Base-by-base conservation (phyloP, 2,888 invertebrate species). In the Caenorhabditis angaria region DNA sequence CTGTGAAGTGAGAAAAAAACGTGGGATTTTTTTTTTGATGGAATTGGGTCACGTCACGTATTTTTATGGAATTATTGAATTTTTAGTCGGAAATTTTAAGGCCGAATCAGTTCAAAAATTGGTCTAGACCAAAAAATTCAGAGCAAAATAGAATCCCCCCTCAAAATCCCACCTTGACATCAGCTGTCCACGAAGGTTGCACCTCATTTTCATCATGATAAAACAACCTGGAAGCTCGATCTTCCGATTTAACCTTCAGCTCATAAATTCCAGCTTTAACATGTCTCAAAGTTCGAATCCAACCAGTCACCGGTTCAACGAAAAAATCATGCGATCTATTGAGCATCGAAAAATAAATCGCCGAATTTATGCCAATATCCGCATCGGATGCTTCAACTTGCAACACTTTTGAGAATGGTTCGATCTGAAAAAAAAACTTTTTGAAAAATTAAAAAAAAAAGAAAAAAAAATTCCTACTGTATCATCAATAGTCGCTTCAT, bases 361-460 rank as follows among this genome's bases (percentile, higher is more conserved):
- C 95, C 0, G 96, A 95, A 88, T 97, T 97, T 83, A 94, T 91
- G 2, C 97, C 97, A 41, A 94, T 90, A 88, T 99, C 97, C 3
- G 97, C 96, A 89, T 99, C 97, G 86, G 94, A 95, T 0, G 97
- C 97, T 41, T 92, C 88, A 14, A 91, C 89, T 73, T 86, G 86
- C 5, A 88, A 78, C 27, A 85, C 66, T 27, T 78, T 67, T 3
- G 82, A 70, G 61, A 83, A 80, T 27, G 76, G 64, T 5, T 79
- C 75, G 10, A 66, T 65, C 78, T 82, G 61, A 59, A 81, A 65
- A 10, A 20, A 29, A 10, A 27, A 58, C 53, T 57, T 27, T 29
- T 29, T n/a, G n/a, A n/a, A n/a, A n/a, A n/a, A n/a, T n/a, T n/a
- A 14, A 28, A 20, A 35, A 14, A 29, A 56, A 32, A 22, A 41